A percentile compares a stretch with the other conserved stretches of the same genome.
Conservation (phyloP, 2,113 vertebrate genomes). For the Amia ocellicauda region DNA sequence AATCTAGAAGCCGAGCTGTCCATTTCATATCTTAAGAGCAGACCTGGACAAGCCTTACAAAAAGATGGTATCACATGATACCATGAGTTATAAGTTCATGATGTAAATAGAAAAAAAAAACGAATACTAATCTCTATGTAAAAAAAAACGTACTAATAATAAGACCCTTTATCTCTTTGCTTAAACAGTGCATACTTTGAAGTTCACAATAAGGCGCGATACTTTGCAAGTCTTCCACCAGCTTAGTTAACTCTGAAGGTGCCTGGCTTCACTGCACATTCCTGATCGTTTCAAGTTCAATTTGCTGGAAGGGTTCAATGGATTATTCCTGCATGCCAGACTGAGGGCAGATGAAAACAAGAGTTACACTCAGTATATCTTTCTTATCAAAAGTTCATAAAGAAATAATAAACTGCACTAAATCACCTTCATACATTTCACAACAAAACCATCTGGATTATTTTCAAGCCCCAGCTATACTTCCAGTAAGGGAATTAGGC, state of each 20-base stretch:
- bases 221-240: slow-evolving; percentile 40
- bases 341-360: slow-evolving; percentile 37
- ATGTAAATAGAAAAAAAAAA: slow-evolving; percentile 42
- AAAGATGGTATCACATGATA: slow-evolving; percentile 54
- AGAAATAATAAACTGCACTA: slow-evolving; percentile 13
- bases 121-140: slow-evolving; percentile 51
- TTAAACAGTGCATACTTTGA: slow-evolving; percentile 51
- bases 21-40: slow-evolving; percentile 55
- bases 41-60: slow-evolving; percentile 57
- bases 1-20: slow-evolving; percentile 54
- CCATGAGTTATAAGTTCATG: slow-evolving; percentile 44
- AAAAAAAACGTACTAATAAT: slow-evolving; percentile 47
- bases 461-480: background rate
- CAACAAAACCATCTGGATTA: too few relatives aligned
- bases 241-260: slow-evolving; percentile 21
- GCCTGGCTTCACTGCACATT: slow-evolving; percentile 46
- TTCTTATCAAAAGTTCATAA: slow-evolving; percentile 27
- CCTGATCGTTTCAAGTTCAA: slow-evolving; percentile 56
- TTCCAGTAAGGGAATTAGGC: background rate
- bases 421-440: slow-evolving; percentile 1
- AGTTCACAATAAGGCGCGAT: slow-evolving; percentile 52
- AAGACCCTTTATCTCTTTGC: slow-evolving; percentile 47
- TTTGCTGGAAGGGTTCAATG: slow-evolving; percentile 50
- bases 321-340: slow-evolving; percentile 39
- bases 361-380: slow-evolving; percentile 27